Evolutionary conservation across 2,888 invertebrate genomes (phyloP), one percentile per base, ranked within the genome.

Genomic region (Agonum fuliginosum): DNA sequence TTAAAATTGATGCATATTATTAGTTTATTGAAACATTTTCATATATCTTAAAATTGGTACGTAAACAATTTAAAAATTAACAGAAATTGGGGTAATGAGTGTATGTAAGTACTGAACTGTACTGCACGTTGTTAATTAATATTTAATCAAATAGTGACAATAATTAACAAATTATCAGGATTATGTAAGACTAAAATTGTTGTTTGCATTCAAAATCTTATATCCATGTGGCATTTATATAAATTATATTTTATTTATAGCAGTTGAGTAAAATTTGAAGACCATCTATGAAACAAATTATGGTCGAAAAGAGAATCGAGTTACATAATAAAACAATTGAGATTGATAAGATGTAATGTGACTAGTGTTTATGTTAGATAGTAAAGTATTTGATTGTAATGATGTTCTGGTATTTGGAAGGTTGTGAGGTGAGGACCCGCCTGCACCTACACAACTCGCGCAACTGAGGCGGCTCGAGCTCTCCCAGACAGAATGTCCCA

Each of bases 401-500:
- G n/a, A 14, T 12, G 1, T 48, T 6, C 19, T 41, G 5, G 27
- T 27, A 17, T 34, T n/a, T 48, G 48, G 12, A 2, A 79, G 79
- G 79, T 79, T 78, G 79, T 62, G 79, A 78, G 79, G 79, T 79
- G 79, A 79, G 78, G 79, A 78, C 34, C 70, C 43, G 41, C 70
- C 75, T 70, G 71, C 79, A 78, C 79, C 79, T 78, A 74, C 73
- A 70, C 78, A 79, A 78, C 78, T 74, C 75, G 34, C 22, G 46
- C 73, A 75, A 71, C 62, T 79, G 78, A 79, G 79, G 79, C 74
- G 79, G 58, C 58, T 62, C 46, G 75, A 65, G 48, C 67, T 77
- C 62, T 46, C 62, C 65, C 43, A 62, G 58, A 62, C 58, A 62
- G 58, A 62, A 93, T 93, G 93, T 93, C 93, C 90, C 93, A 93